These are phyloP conservation scores for Apotomis betuletana DNA, from an alignment of 2,888 invertebrate species.

Conservation along the genomic window DNA sequence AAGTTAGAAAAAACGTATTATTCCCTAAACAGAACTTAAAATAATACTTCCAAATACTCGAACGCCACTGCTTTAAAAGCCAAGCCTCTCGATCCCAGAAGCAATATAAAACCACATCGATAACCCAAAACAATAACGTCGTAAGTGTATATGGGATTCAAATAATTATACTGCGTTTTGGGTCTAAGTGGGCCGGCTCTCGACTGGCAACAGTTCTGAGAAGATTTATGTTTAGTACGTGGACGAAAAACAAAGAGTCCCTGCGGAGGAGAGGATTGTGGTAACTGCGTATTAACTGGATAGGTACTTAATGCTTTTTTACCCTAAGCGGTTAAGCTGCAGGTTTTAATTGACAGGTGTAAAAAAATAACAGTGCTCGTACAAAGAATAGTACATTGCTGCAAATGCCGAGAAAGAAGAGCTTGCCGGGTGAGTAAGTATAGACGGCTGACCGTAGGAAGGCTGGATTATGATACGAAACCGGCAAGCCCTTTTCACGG, in stretches of 20 bases:
- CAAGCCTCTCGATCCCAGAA: conserved; percentile 21
- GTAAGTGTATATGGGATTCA: not conserved
- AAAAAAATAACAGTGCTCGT: too few relatives aligned
- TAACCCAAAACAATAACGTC: not conserved
- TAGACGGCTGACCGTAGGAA: too few relatives aligned
- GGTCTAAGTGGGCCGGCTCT: conserved; percentile 4
- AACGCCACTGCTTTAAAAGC: conserved; percentile 21
- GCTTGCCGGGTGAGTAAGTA: too few relatives aligned
- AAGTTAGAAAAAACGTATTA: not conserved
- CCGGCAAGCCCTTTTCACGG: too few relatives aligned
- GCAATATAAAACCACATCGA: conserved; percentile 28
- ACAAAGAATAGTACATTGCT: too few relatives aligned
- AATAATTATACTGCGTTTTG: not conserved
- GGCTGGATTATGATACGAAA: too few relatives aligned
- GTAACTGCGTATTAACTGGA: not conserved
- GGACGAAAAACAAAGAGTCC: conserved; percentile 34
- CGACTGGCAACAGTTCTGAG: conserved; percentile 21
- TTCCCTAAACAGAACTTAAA: not conserved
- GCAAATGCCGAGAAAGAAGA: too few relatives aligned
- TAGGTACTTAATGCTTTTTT: not conserved
- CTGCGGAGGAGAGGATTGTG: not conserved
- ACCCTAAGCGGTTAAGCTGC: not conserved
- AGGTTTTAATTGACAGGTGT: not conserved
- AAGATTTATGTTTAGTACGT: conserved; percentile 45
- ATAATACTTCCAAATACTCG: conserved; percentile 9